A percentile compares a stretch with the other conserved stretches of the same genome.
Conservation (phyloP, 2,888 invertebrate genomes). For the Arge pagana region DNA sequence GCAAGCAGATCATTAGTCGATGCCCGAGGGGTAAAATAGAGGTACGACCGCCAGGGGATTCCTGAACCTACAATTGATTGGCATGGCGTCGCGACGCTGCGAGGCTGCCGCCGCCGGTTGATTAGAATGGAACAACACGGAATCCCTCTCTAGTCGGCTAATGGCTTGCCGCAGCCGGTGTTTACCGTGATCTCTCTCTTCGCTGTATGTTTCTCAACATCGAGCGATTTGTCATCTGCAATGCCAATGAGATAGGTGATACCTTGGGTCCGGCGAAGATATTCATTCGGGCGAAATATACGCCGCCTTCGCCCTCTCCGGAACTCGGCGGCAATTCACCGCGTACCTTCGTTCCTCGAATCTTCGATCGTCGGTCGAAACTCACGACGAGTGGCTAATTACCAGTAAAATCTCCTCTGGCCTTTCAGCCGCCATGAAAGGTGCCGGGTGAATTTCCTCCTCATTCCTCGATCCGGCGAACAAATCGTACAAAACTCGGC, state of each 20-base stretch:
- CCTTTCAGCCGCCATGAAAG: slow-evolving; percentile 29
- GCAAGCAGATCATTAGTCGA: slow-evolving; percentile 54
- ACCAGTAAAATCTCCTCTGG: slow-evolving; percentile 3
- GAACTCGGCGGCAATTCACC: slow-evolving; percentile 8
- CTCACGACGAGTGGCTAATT: too few species aligned
- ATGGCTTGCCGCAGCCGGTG: slow-evolving; percentile 56
- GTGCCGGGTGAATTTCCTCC: slow-evolving; percentile 30
- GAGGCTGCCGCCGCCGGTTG: slow-evolving; percentile 44
- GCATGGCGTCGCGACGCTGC: slow-evolving; percentile 41
- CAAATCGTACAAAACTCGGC: too few species aligned
- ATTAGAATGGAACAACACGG: slow-evolving; percentile 57
- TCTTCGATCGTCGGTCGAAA: too few species aligned
- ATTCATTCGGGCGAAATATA: neutral
- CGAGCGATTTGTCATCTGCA: slow-evolving; percentile 52
- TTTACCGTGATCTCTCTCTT: slow-evolving; percentile 56
- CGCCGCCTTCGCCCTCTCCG: slow-evolving; percentile 12
- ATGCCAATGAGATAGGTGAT: slow-evolving; percentile 50
- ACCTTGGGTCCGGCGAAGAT: neutral
- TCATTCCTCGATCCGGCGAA: slow-evolving; percentile 23
- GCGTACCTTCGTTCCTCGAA: too few species aligned
- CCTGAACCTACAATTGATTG: slow-evolving; percentile 53
- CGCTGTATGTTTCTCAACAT: slow-evolving; percentile 36
- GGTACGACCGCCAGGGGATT: slow-evolving; percentile 43
- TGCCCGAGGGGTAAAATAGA: slow-evolving; percentile 50
- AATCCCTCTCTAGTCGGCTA: slow-evolving; percentile 57